These are phyloP conservation scores for Antheraea pernyi DNA, from an alignment of 1,140 invertebrate species.

Conservation along the genomic window DNA sequence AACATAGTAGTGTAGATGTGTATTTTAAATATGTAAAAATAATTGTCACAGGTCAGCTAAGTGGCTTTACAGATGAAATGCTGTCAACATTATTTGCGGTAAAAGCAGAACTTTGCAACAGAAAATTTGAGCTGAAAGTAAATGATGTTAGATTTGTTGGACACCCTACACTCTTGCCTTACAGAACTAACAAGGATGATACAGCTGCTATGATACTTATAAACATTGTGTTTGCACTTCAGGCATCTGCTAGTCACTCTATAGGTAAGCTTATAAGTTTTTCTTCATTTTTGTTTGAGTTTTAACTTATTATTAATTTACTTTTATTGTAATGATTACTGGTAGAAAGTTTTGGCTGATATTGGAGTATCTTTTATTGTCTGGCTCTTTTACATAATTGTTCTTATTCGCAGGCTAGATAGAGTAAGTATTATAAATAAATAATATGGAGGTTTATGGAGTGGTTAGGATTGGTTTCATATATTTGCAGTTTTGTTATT, in stretches of 20 bases:
- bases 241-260: conserved; percentile 93
- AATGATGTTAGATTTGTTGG: conserved; percentile 97
- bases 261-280: conserved; percentile 78
- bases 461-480: too few relatives aligned
- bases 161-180: conserved; percentile 90
- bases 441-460: too few relatives aligned
- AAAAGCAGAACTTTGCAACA: conserved; percentile 92
- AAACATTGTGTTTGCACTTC: conserved; percentile 95
- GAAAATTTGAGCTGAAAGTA: conserved; percentile 96
- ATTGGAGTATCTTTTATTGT: too few relatives aligned
- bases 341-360: too few relatives aligned
- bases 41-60: conserved; percentile 79
- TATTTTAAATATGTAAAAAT: not conserved
- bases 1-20: too few relatives aligned
- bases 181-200: conserved; percentile 82
- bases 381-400: too few relatives aligned
- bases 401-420: too few relatives aligned
- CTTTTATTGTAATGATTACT: too few relatives aligned
- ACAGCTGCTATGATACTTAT: conserved; percentile 89
- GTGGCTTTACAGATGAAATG: conserved; percentile 90
- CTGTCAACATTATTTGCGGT: conserved; percentile 95
- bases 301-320: too few relatives aligned
- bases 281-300: too few relatives aligned
- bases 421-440: too few relatives aligned
- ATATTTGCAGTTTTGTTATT: too few relatives aligned